Evolutionary conservation across 1,140 invertebrate species (phyloP), one percentile per base, ranked within the genome.

Genomic region (Onthophagus taurus): DNA sequence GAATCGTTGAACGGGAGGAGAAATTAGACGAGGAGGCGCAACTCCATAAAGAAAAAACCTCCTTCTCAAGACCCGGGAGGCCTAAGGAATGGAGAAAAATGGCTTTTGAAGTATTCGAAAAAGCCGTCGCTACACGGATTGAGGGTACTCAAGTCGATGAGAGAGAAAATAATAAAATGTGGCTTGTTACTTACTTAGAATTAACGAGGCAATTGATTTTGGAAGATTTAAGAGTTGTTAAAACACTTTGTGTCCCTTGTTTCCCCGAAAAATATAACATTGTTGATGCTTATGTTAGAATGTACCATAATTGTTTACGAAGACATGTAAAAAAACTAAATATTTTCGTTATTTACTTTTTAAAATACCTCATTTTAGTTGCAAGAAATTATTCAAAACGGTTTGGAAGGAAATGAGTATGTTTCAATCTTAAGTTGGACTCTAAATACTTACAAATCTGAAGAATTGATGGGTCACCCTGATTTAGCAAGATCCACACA

Each of bases 211-310:
- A 87, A 57, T 66, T 94, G 1, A 88, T 96, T 54, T 63, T 97
- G 1, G 90, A 95, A 59, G 93, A 97, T 67, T 68, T 98, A 33
- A 71, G 85, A 50, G 90, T 97, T 19, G 88, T 94, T 0, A 95
- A 94, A 68, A 90, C 85, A 0, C 66, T 95, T 0, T 92, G 93
- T 60, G 81, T 86, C 2, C 90, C 90, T 1, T 96, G 93, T 64
- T 98, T 98, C 63, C 95, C 95, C 2, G 89, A 91, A n/a, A 77
- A 83, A 47, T 98, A 95, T 55, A 77, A 96, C 60, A 96, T 99
- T 50, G 80, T 93, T 3, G 81, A 87, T 51, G 81, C 79, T 66
- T 97, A 89, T 69, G 82, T 96, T 0, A 75, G 79, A 53, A 94
- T 98, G 85, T 98, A 98, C 60, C 95, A 99, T 61, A 79, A 72